These are phyloP conservation scores for Cinclus mexicanus DNA, from an alignment of 2,113 vertebrate genomes.

Conservation along the genomic window DNA sequence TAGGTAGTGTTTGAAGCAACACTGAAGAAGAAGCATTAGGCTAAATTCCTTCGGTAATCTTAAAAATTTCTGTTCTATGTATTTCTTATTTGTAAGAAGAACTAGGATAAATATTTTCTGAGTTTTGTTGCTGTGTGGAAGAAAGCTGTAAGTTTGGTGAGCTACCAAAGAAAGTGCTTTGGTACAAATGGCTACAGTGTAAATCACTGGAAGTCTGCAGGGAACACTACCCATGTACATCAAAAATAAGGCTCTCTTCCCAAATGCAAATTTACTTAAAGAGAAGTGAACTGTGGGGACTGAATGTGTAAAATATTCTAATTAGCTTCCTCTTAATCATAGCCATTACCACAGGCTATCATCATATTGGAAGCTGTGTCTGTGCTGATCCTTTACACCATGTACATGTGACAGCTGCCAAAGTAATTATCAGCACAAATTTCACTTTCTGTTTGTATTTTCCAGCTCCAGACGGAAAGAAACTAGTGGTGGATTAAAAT, in stretches of 20 bases:
- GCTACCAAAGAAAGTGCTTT: neutral
- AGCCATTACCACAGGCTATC: constrained; percentile 45
- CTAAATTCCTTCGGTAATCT: neutral
- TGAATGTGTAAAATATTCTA: constrained; percentile 53
- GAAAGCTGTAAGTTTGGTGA: neutral
- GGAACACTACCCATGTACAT: neutral
- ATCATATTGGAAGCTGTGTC: neutral
- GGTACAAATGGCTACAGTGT: neutral
- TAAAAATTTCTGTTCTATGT: neutral
- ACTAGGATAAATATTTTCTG: neutral
- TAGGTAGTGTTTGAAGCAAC: neutral
- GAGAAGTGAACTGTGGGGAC: constrained; percentile 52
- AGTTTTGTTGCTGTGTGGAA: neutral
- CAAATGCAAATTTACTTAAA: constrained; percentile 51
- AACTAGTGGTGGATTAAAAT: constrained; percentile 1
- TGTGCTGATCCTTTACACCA: constrained; percentile 26
- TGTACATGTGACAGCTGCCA: constrained; percentile 13
- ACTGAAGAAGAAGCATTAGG: neutral
- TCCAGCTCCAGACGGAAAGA: neutral
- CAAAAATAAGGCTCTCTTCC: constrained; percentile 27
- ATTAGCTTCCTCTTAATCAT: constrained; percentile 62
- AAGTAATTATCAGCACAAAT: constrained; percentile 48
- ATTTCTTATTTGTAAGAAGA: neutral
- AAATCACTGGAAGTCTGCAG: neutral
- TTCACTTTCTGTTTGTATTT: constrained; percentile 40